Evolutionary conservation across 2,797 vertebrate genomes (phyloP).

Genomic region (Chelmon rostratus): DNA sequence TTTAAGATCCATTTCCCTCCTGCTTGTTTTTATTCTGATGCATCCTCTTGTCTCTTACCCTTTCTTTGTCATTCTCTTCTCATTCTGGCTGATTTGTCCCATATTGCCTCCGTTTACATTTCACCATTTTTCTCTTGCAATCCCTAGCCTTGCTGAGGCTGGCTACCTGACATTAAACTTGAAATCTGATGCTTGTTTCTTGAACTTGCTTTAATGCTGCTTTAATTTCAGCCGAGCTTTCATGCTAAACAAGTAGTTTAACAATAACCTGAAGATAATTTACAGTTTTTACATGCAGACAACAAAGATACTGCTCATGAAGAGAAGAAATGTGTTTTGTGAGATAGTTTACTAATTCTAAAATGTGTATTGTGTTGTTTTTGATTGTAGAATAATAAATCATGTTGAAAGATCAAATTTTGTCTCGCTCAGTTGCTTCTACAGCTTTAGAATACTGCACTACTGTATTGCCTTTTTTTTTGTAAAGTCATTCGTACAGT

Average conservation of each 20-base stretch:
- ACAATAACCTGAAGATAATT: conserved; percentile 32
- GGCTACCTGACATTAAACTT: conserved; percentile 38
- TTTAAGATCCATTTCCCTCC: conserved; percentile 1
- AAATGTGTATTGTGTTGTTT: conserved; percentile 73
- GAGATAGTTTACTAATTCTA: conserved; percentile 57
- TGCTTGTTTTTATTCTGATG: background rate
- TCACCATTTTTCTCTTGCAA: background rate
- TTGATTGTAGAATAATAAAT: conserved; percentile 77
- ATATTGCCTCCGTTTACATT: background rate
- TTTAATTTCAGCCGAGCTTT: conserved; percentile 47
- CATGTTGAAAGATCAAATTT: conserved; percentile 53
- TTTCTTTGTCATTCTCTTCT: conserved; percentile 3
- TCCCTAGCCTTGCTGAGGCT: conserved; percentile 4
- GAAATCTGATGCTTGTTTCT: conserved; percentile 46
- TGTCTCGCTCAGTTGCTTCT: background rate
- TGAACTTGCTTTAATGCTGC: conserved; percentile 35
- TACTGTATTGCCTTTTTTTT: background rate
- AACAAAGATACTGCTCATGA: conserved; percentile 5
- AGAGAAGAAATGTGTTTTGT: conserved; percentile 57
- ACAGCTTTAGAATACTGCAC: background rate
- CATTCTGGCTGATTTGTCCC: background rate
- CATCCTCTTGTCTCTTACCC: background rate
- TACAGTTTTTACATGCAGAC: conserved; percentile 34
- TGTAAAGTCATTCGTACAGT: background rate
- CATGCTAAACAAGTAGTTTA: conserved; percentile 39